Percentiles rank a stretch among this genome's conserved stretches.
These are phyloP conservation scores for Heterodera carotae DNA, from an alignment of 1,140 invertebrate genomes.

Conservation along the genomic window DNA sequence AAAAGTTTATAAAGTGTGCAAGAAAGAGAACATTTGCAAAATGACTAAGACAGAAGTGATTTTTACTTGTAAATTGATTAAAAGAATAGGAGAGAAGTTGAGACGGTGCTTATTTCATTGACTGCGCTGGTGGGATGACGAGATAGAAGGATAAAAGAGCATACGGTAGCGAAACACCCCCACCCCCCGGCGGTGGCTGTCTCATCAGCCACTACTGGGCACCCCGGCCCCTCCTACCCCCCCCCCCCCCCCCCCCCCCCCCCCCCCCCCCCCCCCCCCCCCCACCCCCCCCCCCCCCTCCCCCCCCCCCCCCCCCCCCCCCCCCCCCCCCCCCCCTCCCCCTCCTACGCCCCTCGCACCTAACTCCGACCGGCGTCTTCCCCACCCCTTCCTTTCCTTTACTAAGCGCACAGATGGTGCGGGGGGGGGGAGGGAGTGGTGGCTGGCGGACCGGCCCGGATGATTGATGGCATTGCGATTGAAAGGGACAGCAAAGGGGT, in stretches of 20 bases:
- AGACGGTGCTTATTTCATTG: background rate
- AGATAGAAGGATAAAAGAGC: background rate
- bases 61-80: too few relatives aligned
- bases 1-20: too few relatives aligned
- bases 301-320: background rate
- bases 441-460: constrained; percentile 10
- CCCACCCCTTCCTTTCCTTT: background rate
- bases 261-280: background rate
- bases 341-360: background rate
- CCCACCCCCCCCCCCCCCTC: too few relatives aligned
- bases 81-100: too few relatives aligned
- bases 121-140: background rate
- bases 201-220: background rate
- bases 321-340: background rate
- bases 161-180: background rate
- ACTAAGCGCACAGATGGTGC: constrained; percentile 6
- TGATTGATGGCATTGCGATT: constrained; percentile 19
- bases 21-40: too few relatives aligned
- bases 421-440: background rate
- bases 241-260: background rate
- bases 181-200: background rate
- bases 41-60: too few relatives aligned
- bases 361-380: background rate
- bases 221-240: too few relatives aligned
- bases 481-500: background rate